Conservation (phyloP, 2,888 invertebrate genomes). For the Cinara cedri region DNA sequence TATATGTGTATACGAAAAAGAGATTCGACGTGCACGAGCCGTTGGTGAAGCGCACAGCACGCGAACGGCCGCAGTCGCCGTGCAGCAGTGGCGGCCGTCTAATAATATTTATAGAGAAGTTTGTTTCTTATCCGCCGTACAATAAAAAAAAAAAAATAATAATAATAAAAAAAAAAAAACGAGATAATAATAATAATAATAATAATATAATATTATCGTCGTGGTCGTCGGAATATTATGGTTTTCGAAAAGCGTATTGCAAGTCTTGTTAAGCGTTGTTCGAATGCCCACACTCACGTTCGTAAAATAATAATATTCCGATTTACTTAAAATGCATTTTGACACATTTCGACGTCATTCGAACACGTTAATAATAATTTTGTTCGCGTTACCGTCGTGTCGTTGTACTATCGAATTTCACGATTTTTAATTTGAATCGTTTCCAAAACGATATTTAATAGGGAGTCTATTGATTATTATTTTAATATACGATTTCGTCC, state of each 20-base stretch:
- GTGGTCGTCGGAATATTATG: conserved; percentile 13
- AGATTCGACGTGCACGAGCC: conserved; percentile 15
- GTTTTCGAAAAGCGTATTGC: background rate
- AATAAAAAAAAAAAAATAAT: conserved; percentile 6
- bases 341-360: too few species aligned
- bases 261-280: too few species aligned
- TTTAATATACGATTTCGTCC: too few species aligned
- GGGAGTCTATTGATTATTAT: too few species aligned
- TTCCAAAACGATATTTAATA: too few species aligned
- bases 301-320: too few species aligned
- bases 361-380: too few species aligned
- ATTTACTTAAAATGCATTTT: too few species aligned
- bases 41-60: background rate
- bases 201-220: background rate
- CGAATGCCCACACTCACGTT: too few species aligned
- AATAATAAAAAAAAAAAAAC: conserved; percentile 6
- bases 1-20: conserved; percentile 19
- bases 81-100: conserved; percentile 2
- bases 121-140: conserved; percentile 20
- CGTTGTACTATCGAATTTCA: too few species aligned
- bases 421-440: too few species aligned
- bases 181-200: conserved; percentile 2
- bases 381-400: too few species aligned
- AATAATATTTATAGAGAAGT: conserved; percentile 52
- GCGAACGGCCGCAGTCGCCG: conserved; percentile 32